These are phyloP conservation scores for Tenthredo distinguenda DNA, from an alignment of 2,888 invertebrate genomes.

Conservation along the genomic window DNA sequence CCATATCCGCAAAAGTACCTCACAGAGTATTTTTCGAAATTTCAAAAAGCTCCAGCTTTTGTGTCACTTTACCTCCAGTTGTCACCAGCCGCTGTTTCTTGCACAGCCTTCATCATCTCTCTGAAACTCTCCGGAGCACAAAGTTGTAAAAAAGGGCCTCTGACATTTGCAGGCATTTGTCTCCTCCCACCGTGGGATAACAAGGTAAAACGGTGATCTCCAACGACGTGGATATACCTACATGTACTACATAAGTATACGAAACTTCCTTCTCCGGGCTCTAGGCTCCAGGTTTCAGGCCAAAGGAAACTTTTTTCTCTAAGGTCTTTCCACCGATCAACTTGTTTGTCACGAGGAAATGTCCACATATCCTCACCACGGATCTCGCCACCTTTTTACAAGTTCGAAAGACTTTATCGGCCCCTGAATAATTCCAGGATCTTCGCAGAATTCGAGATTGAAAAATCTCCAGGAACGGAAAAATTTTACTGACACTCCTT, in stretches of 20 bases:
- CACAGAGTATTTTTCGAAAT: background rate
- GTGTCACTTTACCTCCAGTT: conserved; percentile 13
- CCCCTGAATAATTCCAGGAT: background rate
- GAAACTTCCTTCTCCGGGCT: background rate
- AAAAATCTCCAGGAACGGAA: background rate
- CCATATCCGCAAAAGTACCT: background rate
- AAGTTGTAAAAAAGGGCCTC: background rate
- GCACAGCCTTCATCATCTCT: conserved; percentile 1
- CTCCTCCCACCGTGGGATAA: background rate
- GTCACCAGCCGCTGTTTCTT: conserved; percentile 12
- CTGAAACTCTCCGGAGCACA: background rate
- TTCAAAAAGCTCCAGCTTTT: background rate
- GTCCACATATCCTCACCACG: background rate
- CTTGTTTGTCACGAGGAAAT: conserved; percentile 16
- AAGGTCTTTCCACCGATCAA: conserved; percentile 28
- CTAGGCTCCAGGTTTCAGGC: background rate
- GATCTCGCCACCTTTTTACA: background rate
- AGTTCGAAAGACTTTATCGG: conserved; percentile 3
- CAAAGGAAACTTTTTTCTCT: background rate
- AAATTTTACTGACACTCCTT: background rate
- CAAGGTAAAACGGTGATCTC: conserved; percentile 16
- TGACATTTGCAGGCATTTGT: conserved; percentile 23
- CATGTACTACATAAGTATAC: background rate
- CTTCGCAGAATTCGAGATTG: background rate
- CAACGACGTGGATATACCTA: conserved; percentile 1